Base-by-base conservation (phyloP, 2,113 vertebrate species). In the Tor tambroides region DNA sequence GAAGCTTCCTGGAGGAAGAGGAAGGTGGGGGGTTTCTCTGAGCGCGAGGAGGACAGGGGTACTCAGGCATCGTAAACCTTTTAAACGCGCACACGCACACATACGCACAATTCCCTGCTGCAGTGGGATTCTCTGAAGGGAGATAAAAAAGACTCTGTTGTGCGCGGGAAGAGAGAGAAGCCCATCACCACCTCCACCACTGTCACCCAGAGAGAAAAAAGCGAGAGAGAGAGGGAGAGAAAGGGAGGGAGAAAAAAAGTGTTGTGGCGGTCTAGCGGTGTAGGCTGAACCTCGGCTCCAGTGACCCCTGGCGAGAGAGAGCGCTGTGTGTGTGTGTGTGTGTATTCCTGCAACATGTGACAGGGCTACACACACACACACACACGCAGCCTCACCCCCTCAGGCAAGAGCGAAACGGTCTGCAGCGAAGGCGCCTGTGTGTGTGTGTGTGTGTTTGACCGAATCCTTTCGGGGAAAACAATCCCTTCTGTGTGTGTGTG, bases 341-440 rank as follows among this genome's bases (percentile, higher is more conserved):
- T 49, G 56, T 85, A 2, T 59, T 30, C 26, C 82, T 81, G 85
- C 65, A 80, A 84, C 83, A 84, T 88, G 87, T 88, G 77, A 81
- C 93, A 94, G 93, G 94, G 82, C 89, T 65, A 84, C 74, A 83
- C 74, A 86, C 80, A 84, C 74, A 83, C 74, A 86, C 80, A 86
- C 51, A 81, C 56, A 85, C 71, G 77, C 28, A 71, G 91, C 91
- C 94, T 94, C 93, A 91, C 91, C 91, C 67, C 87, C 83, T 84
- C 86, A 90, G 87, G 89, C 86, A 89, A 91, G 92, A 93, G 93
- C 92, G 93, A 94, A 94, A 94, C 93, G 92, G 86, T 90, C 89
- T 87, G 86, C 89, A 89, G 86, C 72, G 89, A 88, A 84, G 88
- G 84, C 26, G 43, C 82, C 67, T 63, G 75, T 72, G 82, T 61